Conservation (phyloP, 2,797 vertebrate genomes). For the Ctenopoma kingsleyae region DNA sequence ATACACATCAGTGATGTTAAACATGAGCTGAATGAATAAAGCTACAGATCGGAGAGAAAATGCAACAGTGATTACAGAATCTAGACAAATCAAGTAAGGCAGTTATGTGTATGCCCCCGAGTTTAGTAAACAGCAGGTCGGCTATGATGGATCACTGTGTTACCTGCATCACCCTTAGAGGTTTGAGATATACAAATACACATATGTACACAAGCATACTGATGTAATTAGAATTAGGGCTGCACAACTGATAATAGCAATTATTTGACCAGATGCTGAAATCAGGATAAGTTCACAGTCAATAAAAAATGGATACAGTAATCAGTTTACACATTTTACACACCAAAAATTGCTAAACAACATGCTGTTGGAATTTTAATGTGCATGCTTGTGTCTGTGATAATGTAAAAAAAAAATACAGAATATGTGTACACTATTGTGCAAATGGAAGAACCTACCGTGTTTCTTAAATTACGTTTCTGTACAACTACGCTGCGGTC, state of each 20-base stretch:
- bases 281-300: neutral
- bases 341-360: too few species aligned
- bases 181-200: too few species aligned
- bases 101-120: slow-evolving; percentile 15
- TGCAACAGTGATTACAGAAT: slow-evolving; percentile 27
- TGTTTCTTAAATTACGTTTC: too few species aligned
- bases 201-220: neutral
- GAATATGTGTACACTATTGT: too few species aligned
- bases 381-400: too few species aligned
- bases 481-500: too few species aligned
- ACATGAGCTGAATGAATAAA: neutral
- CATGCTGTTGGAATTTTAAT: too few species aligned
- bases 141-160: slow-evolving; percentile 24
- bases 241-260: neutral
- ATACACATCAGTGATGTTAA: neutral
- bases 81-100: slow-evolving; percentile 36
- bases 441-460: too few species aligned
- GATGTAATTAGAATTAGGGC: neutral
- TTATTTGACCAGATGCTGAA: slow-evolving; percentile 1
- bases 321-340: neutral
- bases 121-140: slow-evolving; percentile 21
- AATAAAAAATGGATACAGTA: neutral
- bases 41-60: neutral
- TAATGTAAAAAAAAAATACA: too few species aligned
- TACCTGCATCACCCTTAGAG: slow-evolving; percentile 1